A percentile compares a stretch with the other conserved stretches of the same genome.
Evolutionary conservation across 2,113 vertebrate species (phyloP).

Genomic region (Nanorana parkeri): DNA sequence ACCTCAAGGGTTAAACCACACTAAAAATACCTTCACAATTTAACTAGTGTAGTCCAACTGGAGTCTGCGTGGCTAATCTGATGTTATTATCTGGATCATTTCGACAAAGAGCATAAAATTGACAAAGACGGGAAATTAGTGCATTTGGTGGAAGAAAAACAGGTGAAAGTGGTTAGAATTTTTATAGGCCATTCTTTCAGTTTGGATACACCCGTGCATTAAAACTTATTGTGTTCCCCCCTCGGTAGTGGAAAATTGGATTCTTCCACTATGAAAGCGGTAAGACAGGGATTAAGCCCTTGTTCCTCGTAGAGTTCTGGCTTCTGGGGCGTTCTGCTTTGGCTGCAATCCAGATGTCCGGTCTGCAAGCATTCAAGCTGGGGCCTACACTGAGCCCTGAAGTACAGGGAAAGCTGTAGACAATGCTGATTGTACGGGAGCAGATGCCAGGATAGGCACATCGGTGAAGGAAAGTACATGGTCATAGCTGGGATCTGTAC

Average conservation of each 20-base stretch:
- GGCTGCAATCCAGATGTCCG: slow-evolving; percentile 18
- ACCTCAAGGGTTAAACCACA: no score
- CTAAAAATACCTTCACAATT: no score
- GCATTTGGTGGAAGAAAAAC: slow-evolving; percentile 26
- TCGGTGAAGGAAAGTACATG: no score
- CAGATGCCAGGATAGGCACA: no score
- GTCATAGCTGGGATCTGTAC: no score
- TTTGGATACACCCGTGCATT: slow-evolving; percentile 8
- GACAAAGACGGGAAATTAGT: not conserved
- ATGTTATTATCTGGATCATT: no score
- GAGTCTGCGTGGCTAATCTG: no score
- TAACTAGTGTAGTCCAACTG: no score
- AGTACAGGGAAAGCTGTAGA: no score
- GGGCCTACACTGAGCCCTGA: no score
- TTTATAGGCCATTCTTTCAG: not conserved
- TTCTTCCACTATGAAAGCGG: slow-evolving; percentile 39
- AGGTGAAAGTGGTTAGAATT: slow-evolving; percentile 28
- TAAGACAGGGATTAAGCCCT: slow-evolving; percentile 37
- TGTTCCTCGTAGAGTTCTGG: slow-evolving; percentile 24
- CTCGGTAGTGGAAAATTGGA: slow-evolving; percentile 40
- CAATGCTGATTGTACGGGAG: no score
- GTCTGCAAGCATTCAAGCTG: not conserved
- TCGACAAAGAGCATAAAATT: no score
- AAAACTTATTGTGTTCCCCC: slow-evolving; percentile 32
- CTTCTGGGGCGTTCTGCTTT: slow-evolving; percentile 26